Evolutionary conservation across 2,888 invertebrate genomes (phyloP), one percentile per base, ranked within the genome.

Genomic region (Napeogenes sylphis): DNA sequence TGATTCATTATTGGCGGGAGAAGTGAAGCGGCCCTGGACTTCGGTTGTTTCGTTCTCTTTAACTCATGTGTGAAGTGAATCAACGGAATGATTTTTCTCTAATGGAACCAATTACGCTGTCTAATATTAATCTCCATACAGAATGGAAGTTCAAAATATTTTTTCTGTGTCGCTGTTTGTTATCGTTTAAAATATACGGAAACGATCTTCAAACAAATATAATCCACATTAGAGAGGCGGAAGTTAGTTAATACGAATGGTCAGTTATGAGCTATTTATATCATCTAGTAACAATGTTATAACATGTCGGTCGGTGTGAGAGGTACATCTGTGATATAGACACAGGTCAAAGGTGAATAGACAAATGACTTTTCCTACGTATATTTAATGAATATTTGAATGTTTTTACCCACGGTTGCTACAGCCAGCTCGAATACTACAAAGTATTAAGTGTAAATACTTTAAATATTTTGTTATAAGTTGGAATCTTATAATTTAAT

Each of bases 1-100:
- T 90, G 89, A 88, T 88, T 90, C 89, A 85, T 85, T 78, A 75
- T 73, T 70, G 72, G 79, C 78, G 79, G 76, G 81, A 80, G 76
- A 75, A 75, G 75, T 77, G 75, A 75, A 76, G 74, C 76, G 71
- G 75, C 79, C 78, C 79, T 82, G 75, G 71, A 80, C 73, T 80
- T 82, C 83, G 81, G 84, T 82, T 83, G 79, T 86, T 83, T 79
- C 77, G 75, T 79, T 78, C 79, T 71, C 78, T 83, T 85, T 82
- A 82, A 86, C 86, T 86, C 79, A 82, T 80, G 76, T 73, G 74
- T 79, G 80, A 82, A 81, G 74, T 79, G 80, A 82, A 81, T 81
- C 80, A 82, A 81, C 77, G 70, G 73, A 65, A 69, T 64, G 65
- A 68, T 70, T 70, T 64, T 66, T 56, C 57, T 59, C 55, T 62